Conservation (phyloP, 2,888 invertebrate genomes). For the Octonoba sinensis region DNA sequence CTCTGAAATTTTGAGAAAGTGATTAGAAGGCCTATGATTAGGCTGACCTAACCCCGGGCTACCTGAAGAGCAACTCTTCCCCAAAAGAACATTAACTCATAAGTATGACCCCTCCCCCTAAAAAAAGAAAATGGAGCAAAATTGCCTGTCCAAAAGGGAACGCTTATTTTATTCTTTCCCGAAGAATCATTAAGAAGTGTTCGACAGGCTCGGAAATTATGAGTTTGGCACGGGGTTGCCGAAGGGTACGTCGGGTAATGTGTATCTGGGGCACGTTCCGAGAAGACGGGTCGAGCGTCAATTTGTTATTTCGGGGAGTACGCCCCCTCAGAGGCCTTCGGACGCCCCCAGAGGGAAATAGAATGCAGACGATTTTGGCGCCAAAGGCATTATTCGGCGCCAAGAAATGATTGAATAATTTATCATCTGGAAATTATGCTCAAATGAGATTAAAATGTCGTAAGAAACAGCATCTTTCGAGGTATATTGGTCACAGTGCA, state of each 20-base stretch:
- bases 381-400: constrained; percentile 14
- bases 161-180: background rate
- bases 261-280: constrained; percentile 48
- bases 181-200: constrained; percentile 38
- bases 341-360: background rate
- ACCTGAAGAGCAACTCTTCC: too few relatives aligned
- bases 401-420: constrained; percentile 7
- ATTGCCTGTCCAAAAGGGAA: too few relatives aligned
- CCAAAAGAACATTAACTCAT: too few relatives aligned
- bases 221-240: constrained; percentile 40
- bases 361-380: constrained; percentile 13
- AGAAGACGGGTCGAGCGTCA: constrained; percentile 21
- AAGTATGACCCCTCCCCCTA: too few relatives aligned
- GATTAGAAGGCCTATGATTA: too few relatives aligned
- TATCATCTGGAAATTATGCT: too few relatives aligned
- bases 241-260: constrained; percentile 43
- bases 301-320: constrained; percentile 53
- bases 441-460: too few relatives aligned
- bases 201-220: constrained; percentile 50
- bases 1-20: too few relatives aligned
- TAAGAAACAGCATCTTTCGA: too few relatives aligned
- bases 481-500: too few relatives aligned
- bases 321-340: constrained; percentile 48
- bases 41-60: too few relatives aligned
- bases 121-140: too few relatives aligned